phyloP scores from a whole-genome alignment of 2,113 vertebrate species.

The Maccullochella peelii region DNA sequence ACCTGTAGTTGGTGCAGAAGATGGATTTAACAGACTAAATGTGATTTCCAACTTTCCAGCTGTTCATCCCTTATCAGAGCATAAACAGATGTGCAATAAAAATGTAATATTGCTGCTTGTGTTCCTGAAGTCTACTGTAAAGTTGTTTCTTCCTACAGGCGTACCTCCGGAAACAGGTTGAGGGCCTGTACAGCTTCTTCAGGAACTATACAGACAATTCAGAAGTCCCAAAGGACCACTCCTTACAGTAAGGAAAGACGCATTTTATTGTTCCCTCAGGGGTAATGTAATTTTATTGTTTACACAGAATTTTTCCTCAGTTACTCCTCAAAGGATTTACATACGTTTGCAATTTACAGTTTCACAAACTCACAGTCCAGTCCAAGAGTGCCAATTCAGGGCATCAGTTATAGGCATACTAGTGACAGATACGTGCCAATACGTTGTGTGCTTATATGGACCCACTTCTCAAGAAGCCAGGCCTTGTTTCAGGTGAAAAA shows the following conservation, averaged over 20 bases:
- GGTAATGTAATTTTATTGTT: background rate
- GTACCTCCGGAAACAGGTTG: slow-evolving; percentile 87
- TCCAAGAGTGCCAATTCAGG: background rate
- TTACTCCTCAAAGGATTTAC: slow-evolving; percentile 10
- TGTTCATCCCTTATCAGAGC: background rate
- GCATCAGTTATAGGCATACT: background rate
- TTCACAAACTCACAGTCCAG: background rate
- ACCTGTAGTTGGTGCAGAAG: background rate
- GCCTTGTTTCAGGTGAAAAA: background rate
- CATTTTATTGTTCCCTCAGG: background rate
- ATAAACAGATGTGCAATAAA: slow-evolving; percentile 7
- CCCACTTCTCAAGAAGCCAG: background rate
- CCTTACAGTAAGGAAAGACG: slow-evolving; percentile 86
- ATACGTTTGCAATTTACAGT: background rate
- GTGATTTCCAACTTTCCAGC: too few species aligned
- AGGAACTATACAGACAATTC: slow-evolving; percentile 13
- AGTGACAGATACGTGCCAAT: background rate
- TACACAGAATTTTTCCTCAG: background rate
- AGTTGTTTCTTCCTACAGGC: slow-evolving; percentile 74
- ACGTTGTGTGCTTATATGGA: background rate
- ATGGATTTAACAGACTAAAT: background rate
- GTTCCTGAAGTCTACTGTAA: background rate
- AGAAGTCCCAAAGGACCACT: slow-evolving; percentile 40
- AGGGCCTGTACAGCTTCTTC: slow-evolving; percentile 79
- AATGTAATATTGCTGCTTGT: background rate